phyloP scores from a whole-genome alignment of 2,797 vertebrate species.

The Hydrophis major region DNA sequence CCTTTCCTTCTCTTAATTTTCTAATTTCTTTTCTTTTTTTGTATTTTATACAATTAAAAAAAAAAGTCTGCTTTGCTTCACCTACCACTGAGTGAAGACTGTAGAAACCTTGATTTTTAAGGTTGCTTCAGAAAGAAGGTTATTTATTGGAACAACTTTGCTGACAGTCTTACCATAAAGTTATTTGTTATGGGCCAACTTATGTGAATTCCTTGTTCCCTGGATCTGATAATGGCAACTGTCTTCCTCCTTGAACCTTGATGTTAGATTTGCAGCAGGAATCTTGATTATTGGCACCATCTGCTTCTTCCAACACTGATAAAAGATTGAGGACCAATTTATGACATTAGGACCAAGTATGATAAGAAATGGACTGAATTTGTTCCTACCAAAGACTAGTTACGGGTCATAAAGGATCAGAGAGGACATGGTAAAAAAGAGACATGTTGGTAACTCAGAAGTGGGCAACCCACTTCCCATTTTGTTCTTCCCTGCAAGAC shows the following conservation, averaged over 20 bases:
- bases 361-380: neutral
- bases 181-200: neutral
- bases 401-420: neutral
- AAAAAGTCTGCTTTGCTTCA: neutral
- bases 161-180: neutral
- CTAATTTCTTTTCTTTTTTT: too few species aligned
- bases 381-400: neutral
- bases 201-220: neutral
- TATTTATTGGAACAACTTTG: neutral
- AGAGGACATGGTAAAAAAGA: neutral
- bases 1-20: too few species aligned
- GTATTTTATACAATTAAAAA: too few species aligned
- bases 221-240: neutral
- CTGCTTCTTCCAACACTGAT: neutral
- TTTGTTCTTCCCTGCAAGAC: neutral
- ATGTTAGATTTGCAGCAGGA: neutral
- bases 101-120: neutral
- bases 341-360: neutral
- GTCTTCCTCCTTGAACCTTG: neutral
- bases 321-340: neutral
- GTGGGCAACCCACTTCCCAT: neutral
- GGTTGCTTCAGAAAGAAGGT: neutral
- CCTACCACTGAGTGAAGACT: neutral
- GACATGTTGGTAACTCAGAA: neutral
- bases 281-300: neutral